These are phyloP conservation scores for Noctua janthina DNA, from an alignment of 2,888 invertebrate genomes.

Conservation along the genomic window DNA sequence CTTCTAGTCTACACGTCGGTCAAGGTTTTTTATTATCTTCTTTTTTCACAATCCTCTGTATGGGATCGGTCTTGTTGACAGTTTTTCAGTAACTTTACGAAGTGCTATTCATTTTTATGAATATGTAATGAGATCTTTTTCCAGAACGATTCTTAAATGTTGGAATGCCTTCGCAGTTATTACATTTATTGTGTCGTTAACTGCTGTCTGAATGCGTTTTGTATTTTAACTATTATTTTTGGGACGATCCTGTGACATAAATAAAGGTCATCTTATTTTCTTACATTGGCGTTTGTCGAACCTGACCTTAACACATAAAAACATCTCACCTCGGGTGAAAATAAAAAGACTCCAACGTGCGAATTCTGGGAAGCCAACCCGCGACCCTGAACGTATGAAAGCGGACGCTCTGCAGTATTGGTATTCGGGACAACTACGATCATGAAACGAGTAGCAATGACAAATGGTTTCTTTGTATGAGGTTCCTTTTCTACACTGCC, in stretches of 20 bases:
- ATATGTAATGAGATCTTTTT: background rate
- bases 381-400: slow-evolving; percentile 30
- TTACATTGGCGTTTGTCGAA: background rate
- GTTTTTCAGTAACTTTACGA: background rate
- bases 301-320: background rate
- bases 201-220: background rate
- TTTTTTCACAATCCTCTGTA: background rate
- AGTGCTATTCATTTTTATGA: background rate
- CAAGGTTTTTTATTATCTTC: background rate
- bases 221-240: background rate
- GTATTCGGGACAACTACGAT: slow-evolving; percentile 16
- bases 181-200: background rate
- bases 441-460: slow-evolving; percentile 2
- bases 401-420: background rate
- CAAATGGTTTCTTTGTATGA: slow-evolving; percentile 12
- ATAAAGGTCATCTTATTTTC: background rate
- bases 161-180: background rate
- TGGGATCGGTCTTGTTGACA: background rate
- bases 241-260: background rate
- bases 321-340: slow-evolving; percentile 11
- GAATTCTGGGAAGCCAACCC: slow-evolving; percentile 29
- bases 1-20: background rate
- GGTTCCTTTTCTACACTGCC: slow-evolving; percentile 4
- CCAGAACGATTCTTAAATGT: background rate
- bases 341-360: slow-evolving; percentile 17